These are phyloP conservation scores for Nannospalax galili DNA, from an alignment of 2,113 vertebrate species.

Conservation along the genomic window DNA sequence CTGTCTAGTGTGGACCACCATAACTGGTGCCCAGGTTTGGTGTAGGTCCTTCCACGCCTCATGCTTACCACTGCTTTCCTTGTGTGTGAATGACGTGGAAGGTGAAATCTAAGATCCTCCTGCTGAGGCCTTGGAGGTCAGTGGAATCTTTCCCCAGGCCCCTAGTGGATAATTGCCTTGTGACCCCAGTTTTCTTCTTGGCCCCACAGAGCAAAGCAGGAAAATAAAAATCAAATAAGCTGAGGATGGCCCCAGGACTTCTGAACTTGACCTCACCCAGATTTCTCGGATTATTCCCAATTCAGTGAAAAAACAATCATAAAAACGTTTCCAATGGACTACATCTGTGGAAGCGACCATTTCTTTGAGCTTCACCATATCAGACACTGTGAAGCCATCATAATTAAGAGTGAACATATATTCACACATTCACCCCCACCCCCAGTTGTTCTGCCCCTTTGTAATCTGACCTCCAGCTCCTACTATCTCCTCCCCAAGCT, in stretches of 20 bases:
- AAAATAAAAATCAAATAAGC: too few species aligned
- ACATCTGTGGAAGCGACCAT: background rate
- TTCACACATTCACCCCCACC: background rate
- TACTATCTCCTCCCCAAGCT: background rate
- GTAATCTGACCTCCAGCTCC: background rate
- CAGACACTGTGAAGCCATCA: background rate
- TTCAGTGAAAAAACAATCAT: background rate
- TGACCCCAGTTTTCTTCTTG: background rate
- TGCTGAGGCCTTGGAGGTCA: background rate
- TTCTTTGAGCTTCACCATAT: background rate
- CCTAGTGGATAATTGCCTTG: background rate
- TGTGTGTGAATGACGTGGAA: background rate
- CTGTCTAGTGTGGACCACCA: background rate
- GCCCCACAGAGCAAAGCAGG: background rate
- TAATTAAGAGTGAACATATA: background rate
- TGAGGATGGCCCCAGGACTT: background rate
- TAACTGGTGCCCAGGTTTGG: background rate
- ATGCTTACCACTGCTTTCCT: too few species aligned
- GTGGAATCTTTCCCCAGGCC: background rate
- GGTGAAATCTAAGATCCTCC: background rate
- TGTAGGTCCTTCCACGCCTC: background rate
- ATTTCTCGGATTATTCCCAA: constrained; percentile 23
- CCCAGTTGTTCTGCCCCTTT: too few species aligned
- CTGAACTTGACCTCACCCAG: background rate
- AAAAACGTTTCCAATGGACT: background rate